These are phyloP conservation scores for Trichopria drosophilae DNA, from an alignment of 2,888 invertebrate genomes.

Conservation along the genomic window DNA sequence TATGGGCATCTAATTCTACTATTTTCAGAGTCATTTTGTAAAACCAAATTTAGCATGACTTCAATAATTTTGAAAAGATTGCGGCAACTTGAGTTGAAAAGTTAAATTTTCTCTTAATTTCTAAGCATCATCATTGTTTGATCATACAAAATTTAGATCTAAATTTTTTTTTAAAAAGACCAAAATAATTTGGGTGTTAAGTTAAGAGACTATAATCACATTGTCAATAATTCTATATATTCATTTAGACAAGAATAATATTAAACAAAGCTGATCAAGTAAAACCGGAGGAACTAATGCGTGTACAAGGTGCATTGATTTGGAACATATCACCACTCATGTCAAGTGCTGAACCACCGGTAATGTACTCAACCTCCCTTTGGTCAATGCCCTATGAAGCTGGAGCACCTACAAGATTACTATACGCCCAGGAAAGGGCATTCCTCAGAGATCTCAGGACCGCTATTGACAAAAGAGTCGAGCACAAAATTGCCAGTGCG, in stretches of 20 bases:
- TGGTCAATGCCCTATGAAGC: conserved; percentile 85
- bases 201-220: too few relatives aligned
- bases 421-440: conserved; percentile 86
- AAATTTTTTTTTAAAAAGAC: too few relatives aligned
- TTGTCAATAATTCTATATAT: too few relatives aligned
- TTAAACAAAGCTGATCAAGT: conserved; percentile 94
- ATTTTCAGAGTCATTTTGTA: too few relatives aligned
- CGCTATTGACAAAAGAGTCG: conserved; percentile 85
- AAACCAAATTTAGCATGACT: too few relatives aligned
- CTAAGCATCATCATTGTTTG: too few relatives aligned
- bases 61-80: too few relatives aligned
- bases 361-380: conserved; percentile 86
- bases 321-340: conserved; percentile 97
- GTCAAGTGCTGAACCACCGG: conserved; percentile 91
- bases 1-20: too few relatives aligned
- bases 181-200: too few relatives aligned
- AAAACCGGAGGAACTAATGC: conserved; percentile 87
- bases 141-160: too few relatives aligned
- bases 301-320: conserved; percentile 90
- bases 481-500: conserved; percentile 92
- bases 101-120: too few relatives aligned
- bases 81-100: too few relatives aligned
- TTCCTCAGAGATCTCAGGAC: conserved; percentile 83
- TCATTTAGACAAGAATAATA: conserved; percentile 86
- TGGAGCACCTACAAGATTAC: conserved; percentile 78